Evolutionary conservation across 35 echinoderm and acorn worm species (phyloP).

Genomic region (Acanthaster planci): DNA sequence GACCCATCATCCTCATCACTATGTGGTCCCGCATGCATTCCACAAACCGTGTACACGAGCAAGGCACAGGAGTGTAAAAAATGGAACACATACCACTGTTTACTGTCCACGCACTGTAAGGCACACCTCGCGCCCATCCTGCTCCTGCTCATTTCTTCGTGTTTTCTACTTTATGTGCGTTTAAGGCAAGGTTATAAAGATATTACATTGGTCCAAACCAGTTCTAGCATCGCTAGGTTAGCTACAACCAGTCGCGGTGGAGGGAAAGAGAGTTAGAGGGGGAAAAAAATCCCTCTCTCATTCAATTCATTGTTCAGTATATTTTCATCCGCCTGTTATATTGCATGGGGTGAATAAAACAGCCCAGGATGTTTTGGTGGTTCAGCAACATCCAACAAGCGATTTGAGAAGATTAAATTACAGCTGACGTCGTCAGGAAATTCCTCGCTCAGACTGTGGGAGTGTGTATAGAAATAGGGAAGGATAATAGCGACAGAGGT

Average conservation of each 20-base stretch:
- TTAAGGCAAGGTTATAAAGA: background rate
- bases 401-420: conserved; percentile 8
- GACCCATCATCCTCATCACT: background rate
- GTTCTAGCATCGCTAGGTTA: background rate
- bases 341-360: background rate
- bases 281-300: too few species aligned
- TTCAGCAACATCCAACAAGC: conserved; percentile 9
- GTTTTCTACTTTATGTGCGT: background rate
- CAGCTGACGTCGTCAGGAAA: conserved; percentile 12
- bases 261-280: too few species aligned
- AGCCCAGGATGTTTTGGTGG: background rate
- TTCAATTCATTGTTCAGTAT: too few species aligned
- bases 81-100: background rate
- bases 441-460: background rate
- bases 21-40: too few species aligned
- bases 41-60: too few species aligned
- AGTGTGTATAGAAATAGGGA: background rate
- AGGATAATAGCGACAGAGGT: too few species aligned
- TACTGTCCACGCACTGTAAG: background rate
- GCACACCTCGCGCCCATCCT: background rate
- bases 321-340: background rate
- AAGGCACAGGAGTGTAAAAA: too few species aligned
- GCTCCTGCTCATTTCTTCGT: background rate
- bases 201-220: background rate
- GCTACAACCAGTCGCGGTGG: too few species aligned